These are phyloP conservation scores for Syngnathus scovelli DNA, from an alignment of 2,113 vertebrate genomes.

Conservation along the genomic window DNA sequence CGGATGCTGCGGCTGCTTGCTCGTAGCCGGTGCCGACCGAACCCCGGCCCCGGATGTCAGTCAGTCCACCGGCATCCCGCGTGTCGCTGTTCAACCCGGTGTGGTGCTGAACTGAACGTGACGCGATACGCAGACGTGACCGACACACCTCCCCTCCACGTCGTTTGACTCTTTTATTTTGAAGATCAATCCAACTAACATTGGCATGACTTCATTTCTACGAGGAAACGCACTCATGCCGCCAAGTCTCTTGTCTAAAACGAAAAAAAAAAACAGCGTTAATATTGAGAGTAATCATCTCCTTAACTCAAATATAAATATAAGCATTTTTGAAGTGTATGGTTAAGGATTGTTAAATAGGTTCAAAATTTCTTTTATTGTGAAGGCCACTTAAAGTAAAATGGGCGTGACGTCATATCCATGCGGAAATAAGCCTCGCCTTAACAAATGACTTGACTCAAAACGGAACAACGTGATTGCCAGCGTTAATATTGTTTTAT, in stretches of 20 bases:
- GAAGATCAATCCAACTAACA: neutral
- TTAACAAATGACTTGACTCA: neutral
- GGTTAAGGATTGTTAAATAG: too few relatives aligned
- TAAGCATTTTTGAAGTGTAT: neutral
- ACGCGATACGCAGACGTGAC: conserved; percentile 41
- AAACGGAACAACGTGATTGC: neutral
- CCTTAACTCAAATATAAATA: neutral
- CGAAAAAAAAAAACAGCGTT: neutral
- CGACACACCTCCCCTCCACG: conserved; percentile 34
- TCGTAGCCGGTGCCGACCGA: neutral
- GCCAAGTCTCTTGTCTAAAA: neutral
- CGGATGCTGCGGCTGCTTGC: conserved; percentile 26
- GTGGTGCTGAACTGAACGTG: conserved; percentile 63
- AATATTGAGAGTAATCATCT: neutral
- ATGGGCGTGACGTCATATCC: neutral
- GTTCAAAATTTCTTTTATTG: neutral
- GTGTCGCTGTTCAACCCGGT: conserved; percentile 63
- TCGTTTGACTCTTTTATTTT: neutral
- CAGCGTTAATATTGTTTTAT: neutral
- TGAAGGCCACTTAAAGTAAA: neutral
- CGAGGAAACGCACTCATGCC: neutral
- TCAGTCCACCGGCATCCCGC: conserved; percentile 22
- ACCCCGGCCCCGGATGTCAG: neutral
- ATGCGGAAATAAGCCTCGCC: neutral
- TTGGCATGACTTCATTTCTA: neutral